Conservation (phyloP, 1,140 invertebrate species). For the Microplitis mediator region DNA sequence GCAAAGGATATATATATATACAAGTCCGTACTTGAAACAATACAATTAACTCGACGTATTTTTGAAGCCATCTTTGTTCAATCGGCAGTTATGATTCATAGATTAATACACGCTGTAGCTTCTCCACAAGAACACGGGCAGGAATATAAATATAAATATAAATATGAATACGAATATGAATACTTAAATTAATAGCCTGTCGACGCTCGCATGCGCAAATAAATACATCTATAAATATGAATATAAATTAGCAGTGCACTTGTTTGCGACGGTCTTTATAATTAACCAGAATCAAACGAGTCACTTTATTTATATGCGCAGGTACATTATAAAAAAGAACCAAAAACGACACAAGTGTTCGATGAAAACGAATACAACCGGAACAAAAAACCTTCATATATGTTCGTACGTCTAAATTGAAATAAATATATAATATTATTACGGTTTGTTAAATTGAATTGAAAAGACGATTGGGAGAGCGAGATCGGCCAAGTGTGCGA, state of each 20-base stretch:
- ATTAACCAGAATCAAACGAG: constrained; percentile 47
- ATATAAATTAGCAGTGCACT: background rate
- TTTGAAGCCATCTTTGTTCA: background rate
- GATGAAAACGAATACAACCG: too few species aligned
- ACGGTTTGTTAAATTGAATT: constrained; percentile 35
- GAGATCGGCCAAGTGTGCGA: background rate
- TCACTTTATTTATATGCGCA: background rate
- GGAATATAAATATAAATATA: background rate
- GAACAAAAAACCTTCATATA: background rate
- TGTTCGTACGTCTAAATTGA: background rate
- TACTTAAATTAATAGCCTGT: constrained; percentile 32
- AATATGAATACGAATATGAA: background rate
- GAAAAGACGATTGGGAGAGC: background rate
- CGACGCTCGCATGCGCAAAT: constrained; percentile 21
- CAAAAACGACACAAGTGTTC: too few species aligned
- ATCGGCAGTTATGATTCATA: background rate
- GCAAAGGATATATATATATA: too few species aligned
- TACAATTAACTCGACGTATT: too few species aligned
- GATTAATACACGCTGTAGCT: background rate
- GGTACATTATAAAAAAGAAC: background rate
- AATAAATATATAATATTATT: too few species aligned
- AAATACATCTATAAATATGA: constrained; percentile 1
- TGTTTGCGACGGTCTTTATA: constrained; percentile 22
- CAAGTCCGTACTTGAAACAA: too few species aligned
- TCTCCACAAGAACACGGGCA: too few species aligned